phyloP scores from a whole-genome alignment of 2,888 invertebrate species.

The Monopis laevigella region DNA sequence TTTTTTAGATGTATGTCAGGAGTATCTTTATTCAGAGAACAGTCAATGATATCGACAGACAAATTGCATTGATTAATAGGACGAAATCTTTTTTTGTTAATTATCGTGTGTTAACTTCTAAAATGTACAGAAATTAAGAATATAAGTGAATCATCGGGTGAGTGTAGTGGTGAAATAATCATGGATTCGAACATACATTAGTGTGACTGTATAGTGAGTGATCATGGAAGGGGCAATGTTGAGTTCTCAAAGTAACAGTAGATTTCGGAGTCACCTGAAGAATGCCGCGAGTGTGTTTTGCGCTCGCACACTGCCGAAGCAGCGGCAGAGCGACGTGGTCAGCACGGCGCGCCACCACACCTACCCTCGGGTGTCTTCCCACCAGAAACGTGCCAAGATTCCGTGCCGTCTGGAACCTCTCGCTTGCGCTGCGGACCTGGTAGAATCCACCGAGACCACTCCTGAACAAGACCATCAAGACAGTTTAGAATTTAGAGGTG shows the following conservation, averaged over 20 bases:
- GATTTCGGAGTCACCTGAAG: constrained; percentile 53
- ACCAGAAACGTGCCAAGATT: constrained; percentile 44
- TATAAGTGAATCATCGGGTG: background rate
- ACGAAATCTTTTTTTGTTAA: too few species aligned
- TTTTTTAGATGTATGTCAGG: too few species aligned
- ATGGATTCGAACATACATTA: constrained; percentile 48
- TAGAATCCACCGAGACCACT: background rate
- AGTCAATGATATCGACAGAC: too few species aligned
- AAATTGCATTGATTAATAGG: too few species aligned
- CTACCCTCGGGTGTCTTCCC: constrained; percentile 50
- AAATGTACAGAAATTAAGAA: too few species aligned
- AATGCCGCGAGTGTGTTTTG: constrained; percentile 58
- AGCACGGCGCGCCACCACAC: constrained; percentile 42
- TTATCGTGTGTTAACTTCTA: too few species aligned
- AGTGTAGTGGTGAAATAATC: constrained; percentile 19
- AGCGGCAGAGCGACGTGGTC: constrained; percentile 42
- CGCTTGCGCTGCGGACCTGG: constrained; percentile 26
- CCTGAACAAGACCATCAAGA: constrained; percentile 23
- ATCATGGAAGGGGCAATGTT: constrained; percentile 64
- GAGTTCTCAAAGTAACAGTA: constrained; percentile 54
- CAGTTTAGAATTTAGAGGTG: constrained; percentile 45
- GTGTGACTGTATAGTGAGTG: constrained; percentile 4
- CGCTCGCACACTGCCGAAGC: constrained; percentile 55
- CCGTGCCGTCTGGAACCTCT: constrained; percentile 49
- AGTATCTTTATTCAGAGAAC: too few species aligned